These are phyloP conservation scores for Falcunculus frontatus DNA, from an alignment of 2,113 vertebrate genomes.

Conservation along the genomic window DNA sequence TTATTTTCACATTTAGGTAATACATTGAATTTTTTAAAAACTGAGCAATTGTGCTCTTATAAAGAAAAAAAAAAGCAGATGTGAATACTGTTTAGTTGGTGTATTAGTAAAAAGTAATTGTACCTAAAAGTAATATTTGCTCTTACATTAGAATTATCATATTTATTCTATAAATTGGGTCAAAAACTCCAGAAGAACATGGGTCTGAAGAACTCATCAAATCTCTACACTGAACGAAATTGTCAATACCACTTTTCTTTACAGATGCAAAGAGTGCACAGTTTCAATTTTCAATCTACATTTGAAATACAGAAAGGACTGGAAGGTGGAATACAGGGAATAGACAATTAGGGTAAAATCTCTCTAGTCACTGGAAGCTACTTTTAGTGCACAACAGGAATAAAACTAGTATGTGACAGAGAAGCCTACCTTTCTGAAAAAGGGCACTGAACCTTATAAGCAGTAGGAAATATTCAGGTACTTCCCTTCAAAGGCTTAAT, in stretches of 20 bases:
- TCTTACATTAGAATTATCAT: neutral
- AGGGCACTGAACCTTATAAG: neutral
- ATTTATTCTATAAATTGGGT: neutral
- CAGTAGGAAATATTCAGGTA: neutral
- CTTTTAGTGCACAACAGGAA: neutral
- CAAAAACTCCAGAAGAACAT: neutral
- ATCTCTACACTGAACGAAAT: neutral
- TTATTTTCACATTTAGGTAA: neutral
- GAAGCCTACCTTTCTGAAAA: neutral
- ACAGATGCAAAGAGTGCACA: neutral
- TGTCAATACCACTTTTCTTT: conserved; percentile 61
- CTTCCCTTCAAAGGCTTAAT: neutral
- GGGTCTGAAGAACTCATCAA: neutral
- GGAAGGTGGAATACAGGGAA: conserved; percentile 11
- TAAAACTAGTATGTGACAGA: neutral
- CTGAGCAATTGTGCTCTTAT: neutral
- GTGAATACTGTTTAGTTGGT: neutral
- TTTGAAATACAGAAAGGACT: neutral
- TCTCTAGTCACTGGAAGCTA: neutral
- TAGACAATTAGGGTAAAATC: conserved; percentile 12
- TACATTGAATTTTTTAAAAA: neutral
- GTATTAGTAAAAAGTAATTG: neutral
- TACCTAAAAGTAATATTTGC: neutral
- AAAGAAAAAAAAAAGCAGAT: neutral
- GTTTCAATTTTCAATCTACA: neutral